Evolutionary conservation across 1,140 invertebrate genomes (phyloP).

Genomic region (Pogonognathellus flavescens): DNA sequence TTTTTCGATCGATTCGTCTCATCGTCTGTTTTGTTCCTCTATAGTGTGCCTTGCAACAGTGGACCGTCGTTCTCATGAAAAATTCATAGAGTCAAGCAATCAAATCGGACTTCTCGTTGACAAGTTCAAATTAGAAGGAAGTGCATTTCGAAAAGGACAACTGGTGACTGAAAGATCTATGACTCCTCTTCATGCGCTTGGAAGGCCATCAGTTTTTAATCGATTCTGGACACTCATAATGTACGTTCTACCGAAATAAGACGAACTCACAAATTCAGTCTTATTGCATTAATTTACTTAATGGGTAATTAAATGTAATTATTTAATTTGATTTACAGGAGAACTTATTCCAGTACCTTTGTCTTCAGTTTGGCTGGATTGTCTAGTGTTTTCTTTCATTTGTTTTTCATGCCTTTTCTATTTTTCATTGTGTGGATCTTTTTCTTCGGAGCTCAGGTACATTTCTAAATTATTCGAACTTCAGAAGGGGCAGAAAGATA

Average conservation of each 20-base stretch:
- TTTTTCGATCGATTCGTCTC: too few species aligned
- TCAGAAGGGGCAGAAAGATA: too few species aligned
- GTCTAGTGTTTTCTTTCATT: constrained; percentile 79
- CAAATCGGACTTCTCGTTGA: constrained; percentile 92
- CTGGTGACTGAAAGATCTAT: constrained; percentile 68
- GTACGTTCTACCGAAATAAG: constrained; percentile 70
- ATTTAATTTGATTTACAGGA: constrained; percentile 72
- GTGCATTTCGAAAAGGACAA: constrained; percentile 76
- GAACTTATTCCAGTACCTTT: constrained; percentile 82
- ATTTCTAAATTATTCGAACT: constrained; percentile 1
- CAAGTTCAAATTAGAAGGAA: constrained; percentile 88
- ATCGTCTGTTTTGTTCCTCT: too few species aligned
- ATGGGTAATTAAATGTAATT: background rate
- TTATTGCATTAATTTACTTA: background rate
- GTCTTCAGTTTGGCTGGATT: constrained; percentile 81
- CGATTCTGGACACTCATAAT: constrained; percentile 82
- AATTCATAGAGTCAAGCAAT: constrained; percentile 92
- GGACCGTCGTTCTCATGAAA: constrained; percentile 86
- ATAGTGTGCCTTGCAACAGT: constrained; percentile 88
- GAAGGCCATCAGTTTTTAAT: constrained; percentile 79
- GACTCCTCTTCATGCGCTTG: constrained; percentile 77
- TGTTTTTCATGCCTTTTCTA: constrained; percentile 82
- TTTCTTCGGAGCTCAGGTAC: constrained; percentile 80
- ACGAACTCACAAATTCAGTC: background rate
- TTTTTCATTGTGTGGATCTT: constrained; percentile 85